Evolutionary conservation across 2,888 invertebrate genomes (phyloP), one percentile per base, ranked within the genome.

Genomic region (Andrena hattorfiana): DNA sequence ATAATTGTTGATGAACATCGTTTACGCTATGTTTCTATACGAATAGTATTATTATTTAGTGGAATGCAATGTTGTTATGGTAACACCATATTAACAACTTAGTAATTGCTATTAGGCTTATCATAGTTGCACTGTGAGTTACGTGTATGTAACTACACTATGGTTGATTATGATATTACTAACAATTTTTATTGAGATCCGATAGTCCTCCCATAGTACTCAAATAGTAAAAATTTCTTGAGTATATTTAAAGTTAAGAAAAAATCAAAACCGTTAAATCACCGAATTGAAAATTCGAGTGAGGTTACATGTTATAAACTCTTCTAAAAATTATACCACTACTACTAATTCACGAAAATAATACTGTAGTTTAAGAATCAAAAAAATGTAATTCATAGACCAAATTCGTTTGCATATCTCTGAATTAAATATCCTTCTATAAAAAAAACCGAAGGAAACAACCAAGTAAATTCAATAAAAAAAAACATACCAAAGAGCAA

Each of bases 291-390:
- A 23, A 23, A 23, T 56, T 23, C 23, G 0, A 62, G 32, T 28
- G n/a, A 71, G 56, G 35, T 78, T 80, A 80, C n/a, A 13, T 20
- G 56, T 48, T 32, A 68, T 28, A 26, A 56, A n/a, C n/a, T 48
- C 30, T 48, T 10, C 51, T 30, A 16, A 32, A 10, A 49, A 30
- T 60, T 6, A 28, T 2, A 59, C 20, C 16, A 28, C 32, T 16
- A n/a, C 23, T 59, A 56, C 16, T 51, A 35, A 32, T 26, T 48
- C 23, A 23, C 2, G 13, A 6, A 26, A 35, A 20, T 26, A 59
- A 76, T 3, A 63, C 0, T 28, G 30, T 13, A 56, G 5, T 8
- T 4, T n/a, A n/a, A 49, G 42, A 56, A 72, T n/a, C 1, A 49
- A 28, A 51, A 6, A 48, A 16, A 10, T 49, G 0, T 5, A 30